These are phyloP conservation scores for Liasis olivaceus DNA, from an alignment of 2,797 vertebrate genomes.

Conservation along the genomic window DNA sequence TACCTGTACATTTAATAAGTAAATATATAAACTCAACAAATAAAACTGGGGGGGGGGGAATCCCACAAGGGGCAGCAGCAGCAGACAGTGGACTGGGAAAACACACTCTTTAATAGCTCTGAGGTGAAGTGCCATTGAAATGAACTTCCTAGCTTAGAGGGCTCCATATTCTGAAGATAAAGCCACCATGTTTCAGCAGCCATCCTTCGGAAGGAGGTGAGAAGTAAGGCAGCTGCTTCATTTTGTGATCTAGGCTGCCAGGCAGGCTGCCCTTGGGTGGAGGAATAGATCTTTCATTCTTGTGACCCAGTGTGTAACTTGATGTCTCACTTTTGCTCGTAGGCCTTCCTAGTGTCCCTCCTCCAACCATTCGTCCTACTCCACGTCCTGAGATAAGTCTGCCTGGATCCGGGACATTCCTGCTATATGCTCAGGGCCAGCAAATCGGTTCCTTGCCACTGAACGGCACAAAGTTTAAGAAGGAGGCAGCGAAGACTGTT, in stretches of 20 bases:
- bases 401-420: constrained; percentile 78
- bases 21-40: background rate
- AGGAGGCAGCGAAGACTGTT: constrained; percentile 81
- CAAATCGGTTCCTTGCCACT: constrained; percentile 92
- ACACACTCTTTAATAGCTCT: background rate
- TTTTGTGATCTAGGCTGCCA: background rate
- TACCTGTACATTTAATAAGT: background rate
- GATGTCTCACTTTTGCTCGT: rapidly evolving
- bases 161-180: background rate
- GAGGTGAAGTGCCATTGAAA: background rate
- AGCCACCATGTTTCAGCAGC: background rate
- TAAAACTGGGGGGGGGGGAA: background rate
- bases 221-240: background rate
- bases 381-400: constrained; percentile 85
- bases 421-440: constrained; percentile 95
- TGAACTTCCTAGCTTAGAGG: background rate
- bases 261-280: background rate
- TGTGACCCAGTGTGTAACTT: background rate
- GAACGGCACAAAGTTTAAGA: constrained; percentile 85
- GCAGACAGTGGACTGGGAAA: background rate
- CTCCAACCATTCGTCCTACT: constrained; percentile 78
- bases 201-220: background rate
- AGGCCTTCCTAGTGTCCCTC: constrained; percentile 88
- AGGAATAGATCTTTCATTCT: background rate
- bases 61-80: no score